A percentile compares a stretch with the other conserved stretches of the same genome.
Evolutionary conservation across 2,797 vertebrate genomes (phyloP).

Genomic region (Urophycis tenuis): DNA sequence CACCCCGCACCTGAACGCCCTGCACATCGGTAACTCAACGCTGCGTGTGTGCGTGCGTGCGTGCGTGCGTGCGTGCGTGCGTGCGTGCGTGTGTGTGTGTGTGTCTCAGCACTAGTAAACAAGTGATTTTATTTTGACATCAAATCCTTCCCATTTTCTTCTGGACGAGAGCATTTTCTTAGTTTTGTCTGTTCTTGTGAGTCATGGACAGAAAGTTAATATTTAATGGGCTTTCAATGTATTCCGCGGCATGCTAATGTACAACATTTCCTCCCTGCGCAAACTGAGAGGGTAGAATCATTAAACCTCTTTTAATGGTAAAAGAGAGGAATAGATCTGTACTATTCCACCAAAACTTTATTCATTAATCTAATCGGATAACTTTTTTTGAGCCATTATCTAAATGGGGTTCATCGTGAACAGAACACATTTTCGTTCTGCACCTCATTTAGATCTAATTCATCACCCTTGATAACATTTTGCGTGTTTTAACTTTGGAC

Average conservation of each 20-base stretch:
- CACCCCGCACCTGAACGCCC: conserved; percentile 74
- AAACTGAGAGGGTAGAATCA: not conserved
- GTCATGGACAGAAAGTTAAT: too few species aligned
- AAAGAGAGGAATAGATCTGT: not conserved
- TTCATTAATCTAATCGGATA: not conserved
- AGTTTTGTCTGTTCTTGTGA: too few species aligned
- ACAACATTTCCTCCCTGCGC: not conserved
- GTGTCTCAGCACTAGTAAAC: too few species aligned
- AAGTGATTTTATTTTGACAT: too few species aligned
- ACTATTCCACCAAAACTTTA: not conserved
- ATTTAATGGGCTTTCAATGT: not conserved
- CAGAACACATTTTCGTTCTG: too few species aligned
- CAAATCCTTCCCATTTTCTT: too few species aligned
- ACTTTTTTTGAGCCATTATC: not conserved
- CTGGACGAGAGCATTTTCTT: too few species aligned
- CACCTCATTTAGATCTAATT: not conserved
- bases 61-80: too few species aligned
- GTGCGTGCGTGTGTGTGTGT: too few species aligned
- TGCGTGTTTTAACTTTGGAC: not conserved
- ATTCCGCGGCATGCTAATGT: too few species aligned
- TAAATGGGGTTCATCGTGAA: not conserved
- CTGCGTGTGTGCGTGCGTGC: not conserved
- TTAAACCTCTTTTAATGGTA: too few species aligned
- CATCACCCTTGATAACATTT: not conserved
- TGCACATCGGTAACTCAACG: conserved; percentile 72